A percentile compares a stretch with the other conserved stretches of the same genome.
Conservation (phyloP, 2,113 vertebrate species). For the Campylomormyrus numenius region DNA sequence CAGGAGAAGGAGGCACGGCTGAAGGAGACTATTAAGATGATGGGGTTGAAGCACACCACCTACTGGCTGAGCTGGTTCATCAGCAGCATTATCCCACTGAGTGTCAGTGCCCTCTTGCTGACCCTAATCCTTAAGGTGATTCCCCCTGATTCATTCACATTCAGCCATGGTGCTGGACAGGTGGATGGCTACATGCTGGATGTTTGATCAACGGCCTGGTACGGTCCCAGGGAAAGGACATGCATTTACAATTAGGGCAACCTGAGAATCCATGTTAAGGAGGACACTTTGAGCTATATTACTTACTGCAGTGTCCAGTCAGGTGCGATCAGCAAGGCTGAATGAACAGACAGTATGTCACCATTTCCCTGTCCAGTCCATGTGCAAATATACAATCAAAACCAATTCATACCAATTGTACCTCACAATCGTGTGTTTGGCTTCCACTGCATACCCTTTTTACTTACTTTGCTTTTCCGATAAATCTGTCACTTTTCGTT, state of each 20-base stretch:
- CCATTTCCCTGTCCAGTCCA: background rate
- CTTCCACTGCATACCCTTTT: background rate
- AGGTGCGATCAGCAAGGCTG: background rate
- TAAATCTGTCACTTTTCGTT: background rate
- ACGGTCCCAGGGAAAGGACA: background rate
- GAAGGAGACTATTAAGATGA: conserved; percentile 89
- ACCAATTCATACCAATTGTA: background rate
- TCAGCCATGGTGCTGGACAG: conserved; percentile 15
- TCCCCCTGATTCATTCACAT: conserved; percentile 41
- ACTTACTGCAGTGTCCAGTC: background rate
- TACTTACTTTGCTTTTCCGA: background rate
- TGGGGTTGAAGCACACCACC: conserved; percentile 77
- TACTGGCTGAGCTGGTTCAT: conserved; percentile 94
- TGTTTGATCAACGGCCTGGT: background rate
- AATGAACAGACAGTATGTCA: background rate
- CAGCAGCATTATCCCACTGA: conserved; percentile 75
- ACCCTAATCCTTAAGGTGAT: conserved; percentile 86
- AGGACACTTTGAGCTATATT: background rate
- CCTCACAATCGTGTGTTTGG: background rate
- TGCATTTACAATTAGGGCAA: background rate
- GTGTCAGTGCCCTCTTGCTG: conserved; percentile 76
- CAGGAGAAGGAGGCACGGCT: conserved; percentile 88
- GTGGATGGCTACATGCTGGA: background rate
- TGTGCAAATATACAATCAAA: conserved; percentile 1
- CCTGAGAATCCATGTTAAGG: background rate